Evolutionary conservation across 23 tunicate genomes (phyloP), one percentile per base, ranked within the genome.

Genomic region (Phallusia fumigata): DNA sequence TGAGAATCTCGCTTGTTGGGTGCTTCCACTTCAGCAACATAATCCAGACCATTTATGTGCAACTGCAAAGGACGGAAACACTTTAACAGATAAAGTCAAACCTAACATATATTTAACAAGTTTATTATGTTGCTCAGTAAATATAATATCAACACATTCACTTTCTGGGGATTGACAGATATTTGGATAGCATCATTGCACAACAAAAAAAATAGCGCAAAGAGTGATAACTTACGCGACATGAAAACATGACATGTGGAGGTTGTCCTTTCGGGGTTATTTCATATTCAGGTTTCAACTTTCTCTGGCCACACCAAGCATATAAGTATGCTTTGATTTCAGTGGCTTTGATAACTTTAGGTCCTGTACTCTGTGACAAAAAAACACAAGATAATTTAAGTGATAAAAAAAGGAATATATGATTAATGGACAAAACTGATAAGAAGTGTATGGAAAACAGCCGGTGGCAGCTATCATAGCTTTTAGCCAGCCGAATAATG

Each of bases 251-350:
- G 52, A 88, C 88, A 24, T 75, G 80, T n/a, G 96, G 96, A 1
- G 83, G 87, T 32, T 80, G 80, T 32, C 99, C 99, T 69, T 80
- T 64, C 18, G 91, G 82, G 35, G 77, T 80, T 0, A 91, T 85
- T 6, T 97, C 90, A 77, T 96, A 96, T 32, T 96, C 93, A 21
- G 99, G 99, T 74, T 96, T 96, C 74, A 96, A 78, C 34, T 89
- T 88, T 35, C 96, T 81, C 80, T 91, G 96, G 22, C 97, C 96
- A 79, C 99, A 96, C 99, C 99, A 96, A 74, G 99, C 96, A 80
- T 96, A 96, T 19, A 96, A 76, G 53, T 81, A 96, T 3, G 99
- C 90, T 65, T 96, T 96, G 21, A 96, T 86, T 64, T 96, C 99
- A 0, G 97, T 83, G 6, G 97, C 99, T 87, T 88, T 88, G 75